phyloP scores from a whole-genome alignment of 2,113 vertebrate species.

The Sphaerodactylus townsendi region DNA sequence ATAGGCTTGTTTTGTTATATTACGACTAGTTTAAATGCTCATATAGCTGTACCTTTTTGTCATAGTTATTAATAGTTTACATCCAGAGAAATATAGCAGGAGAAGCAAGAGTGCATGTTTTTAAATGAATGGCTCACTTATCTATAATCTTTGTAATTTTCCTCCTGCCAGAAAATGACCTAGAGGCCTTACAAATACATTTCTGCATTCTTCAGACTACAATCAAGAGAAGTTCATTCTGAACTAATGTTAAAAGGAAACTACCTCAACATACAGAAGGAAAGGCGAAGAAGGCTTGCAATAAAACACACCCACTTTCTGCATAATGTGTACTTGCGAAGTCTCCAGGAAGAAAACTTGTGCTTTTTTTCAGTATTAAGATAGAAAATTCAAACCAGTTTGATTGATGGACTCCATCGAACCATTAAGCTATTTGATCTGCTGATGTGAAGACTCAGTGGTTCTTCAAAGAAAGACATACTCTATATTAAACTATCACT shows the following conservation, averaged over 20 bases:
- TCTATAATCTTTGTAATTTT: conserved; percentile 64
- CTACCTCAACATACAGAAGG: conserved; percentile 92
- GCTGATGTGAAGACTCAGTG: conserved; percentile 59
- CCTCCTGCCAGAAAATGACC: conserved; percentile 90
- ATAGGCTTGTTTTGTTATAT: not conserved
- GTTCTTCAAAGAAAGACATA: conserved; percentile 68
- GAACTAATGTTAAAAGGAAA: conserved; percentile 82
- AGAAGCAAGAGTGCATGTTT: conserved; percentile 43
- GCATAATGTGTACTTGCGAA: conserved; percentile 56
- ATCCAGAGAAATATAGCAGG: not conserved
- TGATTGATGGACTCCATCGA: conserved; percentile 93
- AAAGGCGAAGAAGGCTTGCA: conserved; percentile 76
- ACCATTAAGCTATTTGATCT: conserved; percentile 63
- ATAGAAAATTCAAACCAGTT: conserved; percentile 74
- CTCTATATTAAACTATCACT: conserved; percentile 79
- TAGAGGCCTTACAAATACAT: conserved; percentile 95
- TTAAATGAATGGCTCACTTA: conserved; percentile 59
- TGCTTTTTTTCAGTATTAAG: conserved; percentile 53
- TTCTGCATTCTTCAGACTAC: conserved; percentile 84
- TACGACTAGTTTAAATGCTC: not conserved
- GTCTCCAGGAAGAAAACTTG: conserved; percentile 61
- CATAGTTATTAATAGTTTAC: accelerated
- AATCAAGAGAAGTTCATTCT: conserved; percentile 77
- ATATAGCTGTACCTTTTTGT: not conserved
- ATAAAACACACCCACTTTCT: conserved; percentile 74